A percentile compares a stretch with the other conserved stretches of the same genome.
Evolutionary conservation across 2,888 invertebrate genomes (phyloP).

Genomic region (Latrodectus hesperus): DNA sequence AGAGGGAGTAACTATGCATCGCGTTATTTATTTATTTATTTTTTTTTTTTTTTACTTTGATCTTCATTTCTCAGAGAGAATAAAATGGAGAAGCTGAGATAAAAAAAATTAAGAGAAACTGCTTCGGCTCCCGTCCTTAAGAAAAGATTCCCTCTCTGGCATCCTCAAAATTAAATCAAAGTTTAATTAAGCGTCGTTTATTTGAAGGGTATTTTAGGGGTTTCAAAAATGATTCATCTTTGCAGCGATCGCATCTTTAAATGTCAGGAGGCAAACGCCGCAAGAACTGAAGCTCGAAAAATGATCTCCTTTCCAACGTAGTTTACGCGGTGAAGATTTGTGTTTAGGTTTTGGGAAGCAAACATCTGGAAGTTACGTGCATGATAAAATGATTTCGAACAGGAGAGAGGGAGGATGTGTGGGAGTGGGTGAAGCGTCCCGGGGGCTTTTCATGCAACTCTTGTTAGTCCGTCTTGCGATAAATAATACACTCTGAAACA

Average conservation of each 20-base stretch:
- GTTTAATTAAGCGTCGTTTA: slow-evolving; percentile 40
- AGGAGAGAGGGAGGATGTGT: neutral
- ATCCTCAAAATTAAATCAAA: slow-evolving; percentile 20
- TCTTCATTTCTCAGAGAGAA: too few species aligned
- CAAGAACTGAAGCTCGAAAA: slow-evolving; percentile 3
- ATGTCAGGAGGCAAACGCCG: slow-evolving; percentile 8
- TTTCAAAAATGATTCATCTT: slow-evolving; percentile 8
- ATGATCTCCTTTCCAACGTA: neutral
- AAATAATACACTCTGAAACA: neutral
- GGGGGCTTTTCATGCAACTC: neutral
- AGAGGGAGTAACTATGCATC: too few species aligned
- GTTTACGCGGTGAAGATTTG: slow-evolving; percentile 4
- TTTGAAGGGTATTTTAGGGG: slow-evolving; percentile 25
- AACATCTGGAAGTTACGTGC: slow-evolving; percentile 3
- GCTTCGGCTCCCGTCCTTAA: too few species aligned
- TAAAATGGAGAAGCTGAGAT: too few species aligned
- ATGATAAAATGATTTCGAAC: slow-evolving; percentile 2
- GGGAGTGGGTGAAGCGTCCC: neutral
- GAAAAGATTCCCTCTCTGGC: neutral
- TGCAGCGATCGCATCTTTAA: slow-evolving; percentile 6
- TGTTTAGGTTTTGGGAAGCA: slow-evolving; percentile 2
- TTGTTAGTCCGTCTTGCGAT: neutral
- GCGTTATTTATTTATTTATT: too few species aligned
- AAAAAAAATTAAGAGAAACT: too few species aligned
- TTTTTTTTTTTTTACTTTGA: too few species aligned